Evolutionary conservation across 2,797 vertebrate genomes (phyloP), one percentile per base, ranked within the genome.

Genomic region (Delichon dasypus): DNA sequence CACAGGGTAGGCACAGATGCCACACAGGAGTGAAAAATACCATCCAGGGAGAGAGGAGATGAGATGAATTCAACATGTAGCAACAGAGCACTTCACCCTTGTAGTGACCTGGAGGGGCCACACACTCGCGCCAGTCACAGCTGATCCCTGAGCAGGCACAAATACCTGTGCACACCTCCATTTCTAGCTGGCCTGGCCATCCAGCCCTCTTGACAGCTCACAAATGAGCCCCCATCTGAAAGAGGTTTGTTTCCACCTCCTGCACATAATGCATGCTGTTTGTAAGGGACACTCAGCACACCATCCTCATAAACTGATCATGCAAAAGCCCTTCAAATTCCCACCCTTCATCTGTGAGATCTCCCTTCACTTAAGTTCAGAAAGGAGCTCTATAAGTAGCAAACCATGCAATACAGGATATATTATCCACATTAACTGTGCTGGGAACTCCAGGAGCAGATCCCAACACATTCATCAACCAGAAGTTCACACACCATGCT

Each of bases 401-500:
- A 92, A 76, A 67, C 70, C 86, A 70, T 54, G 65, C 81, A 66
- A 36, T 19, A 34, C 30, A 34, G 40, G 62, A 1, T 8, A 1
- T 8, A 72, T 22, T 68, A 64, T 32, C 34, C 16, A 9, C 32
- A 22, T 23, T 60, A 74, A 64, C 0, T 1, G 32, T 4, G 1
- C 55, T 19, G 38, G 45, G n/a, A 93, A 48, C 57, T 90, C 58
- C 15, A 3, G 14, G 30, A 70, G 48, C 75, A 73, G 80, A 68
- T 36, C 57, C 30, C n/a, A 76, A 70, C 77, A 88, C 75, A n/a
- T 9, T 8, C 42, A 61, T 16, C 5, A 17, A 38, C 3, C 47
- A 57, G 40, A 60, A 48, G 13, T 66, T 40, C 88, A 96, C 76
- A 76, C 81, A 61, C 60, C 90, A 96, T 91, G 94, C 94, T 67